Percentiles rank a stretch among this genome's conserved stretches.
Evolutionary conservation across 2,113 vertebrate species (phyloP).

Genomic region (Paralichthys olivaceus): DNA sequence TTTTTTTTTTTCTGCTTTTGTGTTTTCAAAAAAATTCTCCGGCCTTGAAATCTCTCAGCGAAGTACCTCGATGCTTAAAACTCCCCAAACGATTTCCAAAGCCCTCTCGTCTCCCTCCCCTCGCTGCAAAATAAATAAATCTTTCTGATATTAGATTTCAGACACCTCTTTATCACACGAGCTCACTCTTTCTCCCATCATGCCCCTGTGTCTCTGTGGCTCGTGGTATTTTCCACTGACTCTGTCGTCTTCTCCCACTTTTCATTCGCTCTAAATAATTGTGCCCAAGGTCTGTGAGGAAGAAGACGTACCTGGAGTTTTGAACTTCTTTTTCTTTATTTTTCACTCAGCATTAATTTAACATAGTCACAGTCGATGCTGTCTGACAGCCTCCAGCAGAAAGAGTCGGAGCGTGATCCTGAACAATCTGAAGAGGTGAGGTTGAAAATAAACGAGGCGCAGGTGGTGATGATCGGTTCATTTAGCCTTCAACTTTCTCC

Average conservation of each 20-base stretch:
- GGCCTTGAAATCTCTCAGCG: constrained; percentile 76
- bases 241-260: not conserved
- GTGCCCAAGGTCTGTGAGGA: not conserved
- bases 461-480: too few relatives aligned
- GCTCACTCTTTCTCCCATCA: constrained; percentile 37
- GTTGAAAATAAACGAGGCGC: not conserved
- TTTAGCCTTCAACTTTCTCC: not conserved
- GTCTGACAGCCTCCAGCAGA: constrained; percentile 9
- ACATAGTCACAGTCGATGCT: not conserved
- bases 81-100: constrained; percentile 71
- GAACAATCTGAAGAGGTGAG: not conserved
- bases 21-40: constrained; percentile 65
- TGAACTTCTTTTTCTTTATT: not conserved
- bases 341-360: not conserved
- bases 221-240: constrained; percentile 30
- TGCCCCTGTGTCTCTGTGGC: constrained; percentile 51
- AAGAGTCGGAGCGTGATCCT: not conserved
- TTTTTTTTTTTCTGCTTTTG: constrained; percentile 66
- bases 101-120: constrained; percentile 44
- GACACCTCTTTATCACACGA: constrained; percentile 78
- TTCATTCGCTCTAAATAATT: constrained; percentile 14
- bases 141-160: constrained; percentile 80
- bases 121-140: constrained; percentile 82
- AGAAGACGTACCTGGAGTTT: not conserved
- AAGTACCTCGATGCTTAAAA: constrained; percentile 60